Base-by-base conservation (phyloP, 2,797 vertebrate species). In the Cyclura pinguis region DNA sequence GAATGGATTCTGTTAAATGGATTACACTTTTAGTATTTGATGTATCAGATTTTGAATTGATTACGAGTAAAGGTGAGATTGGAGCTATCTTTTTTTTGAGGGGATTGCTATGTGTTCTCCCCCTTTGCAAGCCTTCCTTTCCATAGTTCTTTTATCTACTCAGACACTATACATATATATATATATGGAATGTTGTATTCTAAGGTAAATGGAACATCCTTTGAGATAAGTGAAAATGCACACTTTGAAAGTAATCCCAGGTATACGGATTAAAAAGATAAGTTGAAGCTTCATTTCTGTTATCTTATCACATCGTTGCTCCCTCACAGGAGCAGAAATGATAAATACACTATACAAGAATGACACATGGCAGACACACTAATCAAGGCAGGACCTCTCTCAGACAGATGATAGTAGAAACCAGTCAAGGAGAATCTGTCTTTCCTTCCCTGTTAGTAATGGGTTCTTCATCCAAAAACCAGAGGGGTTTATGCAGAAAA, bases 221-320 rank as follows among this genome's bases (percentile, higher is more conserved):
- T 85, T 89, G 94, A 96, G 96, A 97, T 95, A 96, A 94, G 89
- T 93, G 94, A 93, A 96, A 96, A 94, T 87, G 88, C 88, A 93
- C 94, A 94, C 94, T 96, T 96, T 97, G 95, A 94, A 97, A 97
- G 91, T 96, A 96, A 97, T 97, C 96, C 95, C 90, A 95, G 96
- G 95, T 95, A 96, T 52, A 55, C 94, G 97, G 97, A 97, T 97
- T 97, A 97, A 92, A 96, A 95, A 96, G 97, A 97, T 97, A 97
- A 96, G 86, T 91, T 91, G 93, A 96, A 96, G 95, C 92, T 96
- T 95, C 95, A 96, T 97, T 97, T 97, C 95, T 96, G 96, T 96
- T 96, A 96, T 97, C 96, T 97, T 96, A 97, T 96, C 95, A 84
- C 81, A 96, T 96, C 96, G 96, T 92, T 93, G 89, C 94, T 97